Conservation (phyloP, 1,140 invertebrate species). For the Caenorhabditis inopinata region DNA sequence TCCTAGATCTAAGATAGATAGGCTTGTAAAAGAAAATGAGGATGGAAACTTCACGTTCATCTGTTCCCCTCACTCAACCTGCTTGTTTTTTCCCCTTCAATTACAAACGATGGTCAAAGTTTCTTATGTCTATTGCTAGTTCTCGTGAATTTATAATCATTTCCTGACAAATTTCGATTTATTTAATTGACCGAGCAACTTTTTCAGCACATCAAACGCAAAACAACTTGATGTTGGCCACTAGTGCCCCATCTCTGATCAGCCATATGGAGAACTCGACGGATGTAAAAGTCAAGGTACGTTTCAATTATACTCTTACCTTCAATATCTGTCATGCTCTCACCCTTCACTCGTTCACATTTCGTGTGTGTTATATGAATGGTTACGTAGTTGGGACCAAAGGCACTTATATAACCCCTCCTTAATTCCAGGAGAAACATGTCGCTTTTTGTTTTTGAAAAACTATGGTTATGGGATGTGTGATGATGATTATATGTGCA, state of each 20-base stretch:
- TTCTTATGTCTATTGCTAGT: not conserved
- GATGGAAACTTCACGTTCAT: not conserved
- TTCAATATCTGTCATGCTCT: constrained; percentile 21
- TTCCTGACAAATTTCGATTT: no score
- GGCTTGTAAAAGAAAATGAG: not conserved
- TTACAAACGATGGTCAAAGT: not conserved
- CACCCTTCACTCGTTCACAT: constrained; percentile 31
- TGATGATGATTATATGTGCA: constrained; percentile 19
- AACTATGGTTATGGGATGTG: not conserved
- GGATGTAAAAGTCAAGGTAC: not conserved
- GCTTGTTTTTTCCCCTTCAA: not conserved
- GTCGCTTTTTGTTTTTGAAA: not conserved
- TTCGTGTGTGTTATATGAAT: constrained; percentile 31
- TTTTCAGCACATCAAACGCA: constrained; percentile 18
- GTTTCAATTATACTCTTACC: not conserved
- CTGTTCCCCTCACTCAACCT: not conserved
- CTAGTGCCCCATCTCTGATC: not conserved
- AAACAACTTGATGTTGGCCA: constrained; percentile 2
- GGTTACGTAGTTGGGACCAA: constrained; percentile 23
- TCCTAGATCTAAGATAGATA: constrained; percentile 20
- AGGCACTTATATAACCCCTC: not conserved
- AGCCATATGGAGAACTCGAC: constrained; percentile 13
- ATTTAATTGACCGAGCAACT: no score
- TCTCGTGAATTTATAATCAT: no score
- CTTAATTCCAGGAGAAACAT: not conserved